Conservation (phyloP, 2,797 vertebrate genomes). For the Gambelia wislizenii region DNA sequence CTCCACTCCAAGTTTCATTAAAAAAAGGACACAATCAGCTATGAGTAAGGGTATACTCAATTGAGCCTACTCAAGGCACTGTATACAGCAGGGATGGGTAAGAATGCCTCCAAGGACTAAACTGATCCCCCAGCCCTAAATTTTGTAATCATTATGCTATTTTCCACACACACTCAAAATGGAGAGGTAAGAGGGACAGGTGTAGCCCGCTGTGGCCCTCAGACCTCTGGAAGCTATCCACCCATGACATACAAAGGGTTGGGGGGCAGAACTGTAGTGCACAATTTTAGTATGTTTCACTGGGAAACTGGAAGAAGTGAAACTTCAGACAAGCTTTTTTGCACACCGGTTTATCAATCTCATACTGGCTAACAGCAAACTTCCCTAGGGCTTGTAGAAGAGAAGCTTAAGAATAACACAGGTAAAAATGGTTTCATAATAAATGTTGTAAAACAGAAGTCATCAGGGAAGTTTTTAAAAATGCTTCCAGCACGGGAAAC, state of each 20-base stretch:
- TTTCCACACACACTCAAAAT: too few relatives aligned
- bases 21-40: neutral
- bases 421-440: neutral
- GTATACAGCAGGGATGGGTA: too few relatives aligned
- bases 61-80: neutral
- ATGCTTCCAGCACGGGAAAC: neutral
- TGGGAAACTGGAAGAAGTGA: neutral
- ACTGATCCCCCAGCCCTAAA: too few relatives aligned
- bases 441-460: conserved; percentile 1
- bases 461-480: neutral
- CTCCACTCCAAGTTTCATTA: neutral
- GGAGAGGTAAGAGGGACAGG: too few relatives aligned
- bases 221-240: too few relatives aligned
- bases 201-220: too few relatives aligned
- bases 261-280: neutral
- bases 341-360: neutral
- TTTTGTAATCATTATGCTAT: too few relatives aligned
- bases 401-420: neutral
- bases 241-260: neutral
- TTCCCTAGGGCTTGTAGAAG: neutral
- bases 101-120: too few relatives aligned
- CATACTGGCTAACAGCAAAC: neutral
- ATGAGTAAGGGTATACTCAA: neutral
- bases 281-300: neutral
- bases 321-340: neutral